phyloP scores from a whole-genome alignment of 2,797 vertebrate species.

The Notoglanidium macrostoma region DNA sequence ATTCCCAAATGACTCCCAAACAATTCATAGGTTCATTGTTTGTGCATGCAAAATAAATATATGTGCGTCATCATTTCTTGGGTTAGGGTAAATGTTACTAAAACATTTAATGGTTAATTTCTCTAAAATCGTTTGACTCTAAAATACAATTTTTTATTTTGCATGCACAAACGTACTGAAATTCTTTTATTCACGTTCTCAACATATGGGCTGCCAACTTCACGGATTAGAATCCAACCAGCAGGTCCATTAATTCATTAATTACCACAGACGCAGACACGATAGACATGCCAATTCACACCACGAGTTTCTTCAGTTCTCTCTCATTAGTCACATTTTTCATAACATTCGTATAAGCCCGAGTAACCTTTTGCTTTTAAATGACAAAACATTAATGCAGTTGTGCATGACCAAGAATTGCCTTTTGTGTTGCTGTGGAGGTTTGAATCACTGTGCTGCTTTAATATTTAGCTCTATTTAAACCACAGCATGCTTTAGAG shows the following conservation, averaged over 20 bases:
- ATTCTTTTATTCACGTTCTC: too few species aligned
- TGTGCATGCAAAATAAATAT: too few species aligned
- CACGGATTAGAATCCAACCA: too few species aligned
- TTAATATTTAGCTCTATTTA: not conserved
- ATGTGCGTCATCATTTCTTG: too few species aligned
- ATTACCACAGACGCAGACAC: not conserved
- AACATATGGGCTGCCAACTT: too few species aligned
- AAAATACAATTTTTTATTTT: too few species aligned
- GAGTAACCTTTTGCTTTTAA: not conserved
- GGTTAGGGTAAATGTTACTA: too few species aligned
- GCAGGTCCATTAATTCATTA: not conserved
- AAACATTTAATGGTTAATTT: too few species aligned
- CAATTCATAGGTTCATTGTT: too few species aligned
- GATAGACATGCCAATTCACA: not conserved
- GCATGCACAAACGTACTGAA: too few species aligned
- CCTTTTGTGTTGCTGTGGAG: not conserved
- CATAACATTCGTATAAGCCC: not conserved
- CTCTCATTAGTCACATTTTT: not conserved
- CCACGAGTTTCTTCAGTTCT: not conserved
- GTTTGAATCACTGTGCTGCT: not conserved
- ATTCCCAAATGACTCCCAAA: too few species aligned
- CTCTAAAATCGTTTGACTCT: too few species aligned
- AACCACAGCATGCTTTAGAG: not conserved
- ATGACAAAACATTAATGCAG: not conserved
- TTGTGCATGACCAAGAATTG: not conserved